Percentiles rank a stretch among this genome's conserved stretches.
These are phyloP conservation scores for Pyxicephalus adspersus DNA, from an alignment of 2,113 vertebrate species.

Conservation along the genomic window DNA sequence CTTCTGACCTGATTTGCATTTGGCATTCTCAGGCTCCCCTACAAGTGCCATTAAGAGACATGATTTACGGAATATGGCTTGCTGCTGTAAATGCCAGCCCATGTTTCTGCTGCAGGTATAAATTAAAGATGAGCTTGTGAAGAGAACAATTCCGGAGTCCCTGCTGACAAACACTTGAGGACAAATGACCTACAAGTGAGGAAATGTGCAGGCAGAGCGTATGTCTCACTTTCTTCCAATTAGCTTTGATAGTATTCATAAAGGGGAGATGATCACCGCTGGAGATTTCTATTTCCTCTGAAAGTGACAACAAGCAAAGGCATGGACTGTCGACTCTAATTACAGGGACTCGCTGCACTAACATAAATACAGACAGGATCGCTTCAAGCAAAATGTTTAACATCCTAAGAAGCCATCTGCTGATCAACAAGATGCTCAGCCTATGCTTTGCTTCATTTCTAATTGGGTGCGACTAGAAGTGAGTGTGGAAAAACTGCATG, in stretches of 20 bases:
- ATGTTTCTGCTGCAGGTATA: background rate
- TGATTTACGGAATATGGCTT: background rate
- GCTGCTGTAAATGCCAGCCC: background rate
- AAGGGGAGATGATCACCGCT: slow-evolving; percentile 16
- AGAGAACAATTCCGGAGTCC: background rate
- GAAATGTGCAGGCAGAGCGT: background rate
- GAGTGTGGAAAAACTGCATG: background rate
- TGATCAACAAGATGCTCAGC: background rate
- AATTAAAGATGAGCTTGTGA: background rate
- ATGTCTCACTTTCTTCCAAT: slow-evolving; percentile 10
- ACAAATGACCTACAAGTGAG: slow-evolving; percentile 11
- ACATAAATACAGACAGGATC: background rate
- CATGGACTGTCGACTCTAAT: slow-evolving; percentile 22
- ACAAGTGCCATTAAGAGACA: no score
- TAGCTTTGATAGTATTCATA: slow-evolving; percentile 38
- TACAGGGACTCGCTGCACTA: slow-evolving; percentile 27
- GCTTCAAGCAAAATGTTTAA: background rate
- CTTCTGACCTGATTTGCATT: no score
- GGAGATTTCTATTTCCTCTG: background rate
- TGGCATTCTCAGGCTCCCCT: no score
- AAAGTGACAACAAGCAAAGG: slow-evolving; percentile 3
- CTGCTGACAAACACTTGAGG: background rate
- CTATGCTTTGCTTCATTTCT: background rate
- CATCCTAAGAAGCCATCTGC: slow-evolving; percentile 4
- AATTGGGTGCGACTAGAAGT: background rate